phyloP scores from a whole-genome alignment of 2,797 vertebrate species.

The Ibycter americanus region DNA sequence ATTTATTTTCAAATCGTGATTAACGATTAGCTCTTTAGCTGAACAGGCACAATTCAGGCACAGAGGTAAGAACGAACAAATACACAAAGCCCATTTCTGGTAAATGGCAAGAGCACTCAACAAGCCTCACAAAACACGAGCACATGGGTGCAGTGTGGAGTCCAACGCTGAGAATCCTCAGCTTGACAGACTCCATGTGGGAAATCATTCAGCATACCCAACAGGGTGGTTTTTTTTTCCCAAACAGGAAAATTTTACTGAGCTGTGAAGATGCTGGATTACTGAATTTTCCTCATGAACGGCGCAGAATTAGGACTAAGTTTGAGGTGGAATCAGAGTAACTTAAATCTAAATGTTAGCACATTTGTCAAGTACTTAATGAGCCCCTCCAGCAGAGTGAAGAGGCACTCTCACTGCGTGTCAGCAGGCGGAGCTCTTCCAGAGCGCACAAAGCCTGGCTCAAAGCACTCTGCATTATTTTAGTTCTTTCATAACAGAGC shows the following conservation, averaged over 20 bases:
- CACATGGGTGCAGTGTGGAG: rapidly evolving
- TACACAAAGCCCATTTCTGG: background rate
- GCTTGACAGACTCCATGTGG: background rate
- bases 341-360: background rate
- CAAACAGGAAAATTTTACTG: background rate
- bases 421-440: constrained; percentile 57
- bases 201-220: background rate
- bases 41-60: background rate
- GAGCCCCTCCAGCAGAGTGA: background rate
- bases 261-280: background rate
- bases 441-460: background rate
- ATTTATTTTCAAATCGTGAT: rapidly evolving
- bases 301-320: background rate
- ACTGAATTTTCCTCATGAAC: background rate
- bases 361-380: too few species aligned
- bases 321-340: background rate
- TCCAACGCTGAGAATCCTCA: background rate
- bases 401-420: background rate
- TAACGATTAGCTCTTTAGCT: background rate
- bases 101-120: background rate
- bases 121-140: background rate
- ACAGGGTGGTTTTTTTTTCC: too few species aligned
- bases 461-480: background rate
- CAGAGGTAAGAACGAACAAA: background rate
- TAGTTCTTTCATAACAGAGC: background rate